These are phyloP conservation scores for Hippopotamyrus pictus DNA, from an alignment of 2,797 vertebrate genomes.

Conservation along the genomic window DNA sequence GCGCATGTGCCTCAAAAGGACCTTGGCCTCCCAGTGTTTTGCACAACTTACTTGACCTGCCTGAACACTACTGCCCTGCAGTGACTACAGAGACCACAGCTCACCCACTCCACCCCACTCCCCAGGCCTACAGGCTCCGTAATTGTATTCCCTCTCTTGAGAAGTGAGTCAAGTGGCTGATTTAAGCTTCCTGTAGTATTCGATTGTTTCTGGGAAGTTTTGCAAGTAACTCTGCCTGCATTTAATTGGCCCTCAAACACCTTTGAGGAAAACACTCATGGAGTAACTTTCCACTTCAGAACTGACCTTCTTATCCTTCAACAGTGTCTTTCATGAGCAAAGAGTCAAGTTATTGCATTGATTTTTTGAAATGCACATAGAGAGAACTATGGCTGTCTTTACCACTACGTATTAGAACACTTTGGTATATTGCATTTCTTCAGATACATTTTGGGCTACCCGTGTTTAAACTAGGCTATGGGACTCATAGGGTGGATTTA, in stretches of 20 bases:
- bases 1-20: slow-evolving; percentile 24
- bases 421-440: slow-evolving; percentile 14
- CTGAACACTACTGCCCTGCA: neutral
- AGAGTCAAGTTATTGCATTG: slow-evolving; percentile 3
- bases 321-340: neutral
- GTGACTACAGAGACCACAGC: neutral
- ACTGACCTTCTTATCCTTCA: neutral
- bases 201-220: neutral
- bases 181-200: neutral
- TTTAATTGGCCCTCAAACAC: neutral
- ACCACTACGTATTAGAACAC: neutral
- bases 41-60: neutral
- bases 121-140: neutral
- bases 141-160: neutral
- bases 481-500: neutral
- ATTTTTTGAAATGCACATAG: neutral
- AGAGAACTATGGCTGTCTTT: neutral
- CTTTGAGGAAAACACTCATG: neutral
- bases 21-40: neutral
- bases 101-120: neutral
- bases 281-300: neutral
- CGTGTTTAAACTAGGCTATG: neutral
- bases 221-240: neutral
- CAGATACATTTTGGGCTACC: neutral
- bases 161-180: neutral